Conservation (phyloP, 1,140 invertebrate genomes). For the Rhyacophila brunnea region DNA sequence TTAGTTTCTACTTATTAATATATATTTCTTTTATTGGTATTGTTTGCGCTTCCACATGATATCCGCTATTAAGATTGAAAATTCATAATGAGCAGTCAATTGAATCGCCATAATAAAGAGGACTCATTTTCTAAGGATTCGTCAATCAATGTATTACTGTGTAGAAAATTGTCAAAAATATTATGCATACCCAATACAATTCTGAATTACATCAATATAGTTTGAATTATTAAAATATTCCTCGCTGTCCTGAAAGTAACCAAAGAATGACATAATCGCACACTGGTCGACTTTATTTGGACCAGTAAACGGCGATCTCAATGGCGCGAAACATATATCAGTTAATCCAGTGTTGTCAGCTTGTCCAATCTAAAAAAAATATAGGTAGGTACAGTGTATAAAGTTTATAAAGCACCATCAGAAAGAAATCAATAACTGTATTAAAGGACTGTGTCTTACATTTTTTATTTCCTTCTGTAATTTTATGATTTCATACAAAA, state of each 20-base stretch:
- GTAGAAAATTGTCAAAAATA: not conserved
- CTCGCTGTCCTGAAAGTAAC: constrained; percentile 74
- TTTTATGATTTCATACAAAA: constrained; percentile 65
- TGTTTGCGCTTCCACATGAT: too few relatives aligned
- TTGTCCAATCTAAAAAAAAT: constrained; percentile 6
- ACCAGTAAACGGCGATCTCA: constrained; percentile 64
- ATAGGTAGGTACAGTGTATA: too few relatives aligned
- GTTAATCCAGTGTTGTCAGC: constrained; percentile 54
- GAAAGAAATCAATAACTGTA: too few relatives aligned
- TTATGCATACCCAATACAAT: constrained; percentile 47
- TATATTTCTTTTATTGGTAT: too few relatives aligned
- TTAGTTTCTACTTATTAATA: too few relatives aligned
- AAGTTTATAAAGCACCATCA: too few relatives aligned
- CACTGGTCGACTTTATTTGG: constrained; percentile 63
- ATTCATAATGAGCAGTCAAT: too few relatives aligned
- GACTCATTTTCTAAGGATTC: too few relatives aligned
- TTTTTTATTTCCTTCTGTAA: constrained; percentile 62
- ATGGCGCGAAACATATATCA: constrained; percentile 82
- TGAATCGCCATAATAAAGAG: too few relatives aligned
- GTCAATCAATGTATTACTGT: too few relatives aligned
- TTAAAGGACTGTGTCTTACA: constrained; percentile 33
- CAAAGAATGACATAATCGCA: constrained; percentile 74
- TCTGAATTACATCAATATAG: constrained; percentile 52
- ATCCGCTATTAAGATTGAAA: too few relatives aligned
- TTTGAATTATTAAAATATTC: constrained; percentile 50